Conservation (phyloP, 2,113 vertebrate genomes). For the Scartelaos histophorus region DNA sequence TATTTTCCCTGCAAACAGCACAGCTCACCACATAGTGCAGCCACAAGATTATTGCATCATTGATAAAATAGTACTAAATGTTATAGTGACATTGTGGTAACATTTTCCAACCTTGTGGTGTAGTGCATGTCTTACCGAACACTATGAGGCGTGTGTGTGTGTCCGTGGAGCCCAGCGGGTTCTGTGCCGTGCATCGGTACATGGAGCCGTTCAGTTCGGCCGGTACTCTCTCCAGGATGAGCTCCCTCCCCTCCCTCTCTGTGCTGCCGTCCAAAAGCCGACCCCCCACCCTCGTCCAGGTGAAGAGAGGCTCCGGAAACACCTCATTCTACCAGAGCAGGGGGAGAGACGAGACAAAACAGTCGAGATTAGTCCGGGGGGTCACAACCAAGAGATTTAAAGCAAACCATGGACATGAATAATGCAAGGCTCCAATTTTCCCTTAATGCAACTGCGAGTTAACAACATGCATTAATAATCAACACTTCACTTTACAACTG, state of each 20-base stretch:
- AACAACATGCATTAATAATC: slow-evolving; percentile 74
- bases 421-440: slow-evolving; percentile 55
- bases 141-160: slow-evolving; percentile 98
- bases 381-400: slow-evolving; percentile 49
- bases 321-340: slow-evolving; percentile 85
- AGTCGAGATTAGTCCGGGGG: slow-evolving; percentile 18
- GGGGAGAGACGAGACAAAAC: not conserved
- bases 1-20: no score
- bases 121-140: slow-evolving; percentile 80
- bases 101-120: not conserved
- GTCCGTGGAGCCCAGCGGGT: slow-evolving; percentile 94
- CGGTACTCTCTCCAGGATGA: slow-evolving; percentile 91
- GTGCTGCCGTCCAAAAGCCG: slow-evolving; percentile 89
- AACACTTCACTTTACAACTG: slow-evolving; percentile 61
- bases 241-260: slow-evolving; percentile 86
- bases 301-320: slow-evolving; percentile 95
- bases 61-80: no score
- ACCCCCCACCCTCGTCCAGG: slow-evolving; percentile 94
- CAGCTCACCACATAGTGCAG: no score
- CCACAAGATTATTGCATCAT: no score
- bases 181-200: slow-evolving; percentile 97
- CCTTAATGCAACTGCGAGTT: slow-evolving; percentile 58
- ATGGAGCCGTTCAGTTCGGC: slow-evolving; percentile 96
- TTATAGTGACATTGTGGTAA: not conserved
- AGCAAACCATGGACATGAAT: slow-evolving; percentile 63